Conservation (phyloP, 2,797 vertebrate genomes). For the Clamator glandarius region DNA sequence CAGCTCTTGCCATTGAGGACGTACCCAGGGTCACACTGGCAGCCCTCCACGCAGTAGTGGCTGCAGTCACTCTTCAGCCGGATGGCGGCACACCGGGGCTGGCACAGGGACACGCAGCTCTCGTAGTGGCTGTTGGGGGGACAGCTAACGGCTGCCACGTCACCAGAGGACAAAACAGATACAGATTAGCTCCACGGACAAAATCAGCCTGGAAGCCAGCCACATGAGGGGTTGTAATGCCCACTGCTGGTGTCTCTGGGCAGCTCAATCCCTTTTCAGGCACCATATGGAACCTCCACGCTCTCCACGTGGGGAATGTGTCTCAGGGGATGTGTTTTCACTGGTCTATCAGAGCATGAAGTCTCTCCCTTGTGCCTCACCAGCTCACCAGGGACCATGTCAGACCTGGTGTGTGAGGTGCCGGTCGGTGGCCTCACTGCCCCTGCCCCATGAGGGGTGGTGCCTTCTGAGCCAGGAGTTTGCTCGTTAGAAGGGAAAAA, state of each 20-base stretch:
- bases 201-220: neutral
- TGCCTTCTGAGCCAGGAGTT: neutral
- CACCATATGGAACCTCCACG: fast-evolving
- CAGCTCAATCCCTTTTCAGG: neutral
- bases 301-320: fast-evolving
- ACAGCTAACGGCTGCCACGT: constrained; percentile 85
- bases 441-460: neutral
- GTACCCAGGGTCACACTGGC: constrained; percentile 93
- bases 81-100: constrained; percentile 93
- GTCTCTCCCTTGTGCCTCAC: fast-evolving
- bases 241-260: fast-evolving
- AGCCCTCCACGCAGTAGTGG: constrained; percentile 96
- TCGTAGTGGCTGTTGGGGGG: constrained; percentile 95
- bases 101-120: constrained; percentile 92
- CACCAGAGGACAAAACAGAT: neutral
- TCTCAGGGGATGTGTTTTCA: fast-evolving
- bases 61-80: constrained; percentile 93
- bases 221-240: fast-evolving
- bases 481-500: neutral
- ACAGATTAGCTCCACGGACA: neutral
- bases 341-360: neutral
- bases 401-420: fast-evolving
- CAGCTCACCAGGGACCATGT: neutral
- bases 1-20: constrained; percentile 96
- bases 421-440: neutral